These are phyloP conservation scores for Corythornis cristatus DNA, from an alignment of 2,113 vertebrate genomes.

Conservation along the genomic window DNA sequence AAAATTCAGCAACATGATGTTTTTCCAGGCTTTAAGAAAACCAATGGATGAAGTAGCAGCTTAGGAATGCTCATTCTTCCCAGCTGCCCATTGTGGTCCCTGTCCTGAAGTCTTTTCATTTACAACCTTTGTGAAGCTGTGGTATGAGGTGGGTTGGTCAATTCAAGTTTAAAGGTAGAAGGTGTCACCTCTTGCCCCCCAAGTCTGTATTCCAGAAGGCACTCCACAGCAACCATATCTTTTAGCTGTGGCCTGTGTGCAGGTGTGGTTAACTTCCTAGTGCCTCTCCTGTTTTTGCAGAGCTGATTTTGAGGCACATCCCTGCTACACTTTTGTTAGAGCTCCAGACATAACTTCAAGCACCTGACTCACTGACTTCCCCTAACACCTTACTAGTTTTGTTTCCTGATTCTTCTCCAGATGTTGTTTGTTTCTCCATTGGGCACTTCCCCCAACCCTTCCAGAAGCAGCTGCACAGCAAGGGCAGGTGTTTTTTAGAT, in stretches of 20 bases:
- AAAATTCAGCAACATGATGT: background rate
- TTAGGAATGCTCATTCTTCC: background rate
- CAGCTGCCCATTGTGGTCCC: fast-evolving
- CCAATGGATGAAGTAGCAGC: background rate
- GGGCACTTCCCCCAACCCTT: background rate
- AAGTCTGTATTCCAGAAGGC: background rate
- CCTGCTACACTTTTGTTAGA: background rate
- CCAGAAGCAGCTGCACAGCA: background rate
- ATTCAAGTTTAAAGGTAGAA: background rate
- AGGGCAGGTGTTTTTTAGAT: background rate
- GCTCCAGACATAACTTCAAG: background rate
- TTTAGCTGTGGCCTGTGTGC: background rate
- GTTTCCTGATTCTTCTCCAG: background rate
- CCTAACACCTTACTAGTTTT: background rate
- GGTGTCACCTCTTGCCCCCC: background rate
- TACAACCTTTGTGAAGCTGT: background rate
- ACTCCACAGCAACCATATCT: background rate
- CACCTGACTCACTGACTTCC: background rate
- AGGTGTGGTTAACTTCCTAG: background rate
- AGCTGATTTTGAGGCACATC: background rate
- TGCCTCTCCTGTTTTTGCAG: background rate
- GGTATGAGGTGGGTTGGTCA: background rate
- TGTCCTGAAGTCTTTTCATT: background rate
- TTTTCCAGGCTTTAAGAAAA: background rate
- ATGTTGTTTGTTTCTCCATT: background rate